These are phyloP conservation scores for Guaruba guarouba DNA, from an alignment of 2,113 vertebrate species.

Conservation along the genomic window DNA sequence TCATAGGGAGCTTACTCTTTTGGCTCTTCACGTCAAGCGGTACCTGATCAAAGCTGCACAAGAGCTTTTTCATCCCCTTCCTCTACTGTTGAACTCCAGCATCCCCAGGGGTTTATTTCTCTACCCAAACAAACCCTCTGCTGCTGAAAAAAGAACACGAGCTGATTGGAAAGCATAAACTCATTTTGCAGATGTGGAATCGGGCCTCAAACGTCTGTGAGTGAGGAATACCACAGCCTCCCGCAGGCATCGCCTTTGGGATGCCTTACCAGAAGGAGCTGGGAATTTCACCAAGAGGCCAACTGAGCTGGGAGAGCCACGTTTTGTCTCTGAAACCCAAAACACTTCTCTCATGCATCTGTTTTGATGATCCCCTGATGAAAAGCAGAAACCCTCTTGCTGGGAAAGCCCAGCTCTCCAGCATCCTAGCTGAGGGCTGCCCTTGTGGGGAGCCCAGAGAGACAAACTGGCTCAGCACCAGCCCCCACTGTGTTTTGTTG, in stretches of 20 bases:
- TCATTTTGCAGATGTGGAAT: neutral
- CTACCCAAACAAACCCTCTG: neutral
- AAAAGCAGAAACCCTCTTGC: neutral
- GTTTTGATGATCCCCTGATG: neutral
- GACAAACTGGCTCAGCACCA: neutral
- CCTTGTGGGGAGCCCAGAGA: neutral
- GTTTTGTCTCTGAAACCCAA: neutral
- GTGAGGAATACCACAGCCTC: neutral
- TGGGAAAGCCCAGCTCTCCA: neutral
- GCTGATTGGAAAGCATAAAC: neutral
- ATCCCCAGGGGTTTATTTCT: neutral
- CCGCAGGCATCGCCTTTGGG: accelerated
- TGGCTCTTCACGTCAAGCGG: too few species aligned
- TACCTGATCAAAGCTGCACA: neutral
- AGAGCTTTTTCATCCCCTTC: neutral
- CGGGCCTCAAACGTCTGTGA: accelerated
- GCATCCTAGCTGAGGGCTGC: neutral
- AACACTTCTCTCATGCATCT: accelerated
- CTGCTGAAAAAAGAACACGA: neutral
- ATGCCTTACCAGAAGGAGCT: neutral
- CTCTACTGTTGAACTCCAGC: accelerated
- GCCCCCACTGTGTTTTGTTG: neutral
- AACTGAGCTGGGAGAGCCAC: neutral
- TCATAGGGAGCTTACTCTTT: neutral
- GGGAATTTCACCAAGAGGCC: neutral